These are phyloP conservation scores for Bathynomus jamesi DNA, from an alignment of 1,140 invertebrate genomes.

Conservation along the genomic window DNA sequence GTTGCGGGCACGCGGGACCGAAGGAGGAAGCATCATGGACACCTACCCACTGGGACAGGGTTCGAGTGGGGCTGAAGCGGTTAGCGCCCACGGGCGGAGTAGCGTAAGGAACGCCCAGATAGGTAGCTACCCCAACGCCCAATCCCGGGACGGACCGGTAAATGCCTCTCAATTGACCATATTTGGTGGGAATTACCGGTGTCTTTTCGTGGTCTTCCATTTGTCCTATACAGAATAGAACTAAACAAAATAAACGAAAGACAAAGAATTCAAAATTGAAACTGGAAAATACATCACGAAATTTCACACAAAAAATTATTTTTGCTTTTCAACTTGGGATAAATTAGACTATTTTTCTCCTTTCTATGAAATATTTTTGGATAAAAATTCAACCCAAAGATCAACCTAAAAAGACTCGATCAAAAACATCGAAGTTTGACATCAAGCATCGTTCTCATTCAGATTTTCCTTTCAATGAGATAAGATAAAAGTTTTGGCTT, in stretches of 20 bases:
- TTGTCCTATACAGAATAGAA: neutral
- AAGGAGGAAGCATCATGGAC: constrained; percentile 63
- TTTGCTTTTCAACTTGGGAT: too few relatives aligned
- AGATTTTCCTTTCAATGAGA: too few relatives aligned
- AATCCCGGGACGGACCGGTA: constrained; percentile 4
- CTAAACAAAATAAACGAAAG: neutral
- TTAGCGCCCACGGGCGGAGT: constrained; percentile 61
- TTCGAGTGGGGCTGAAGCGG: constrained; percentile 51
- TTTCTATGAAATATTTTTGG: too few relatives aligned
- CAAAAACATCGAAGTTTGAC: too few relatives aligned
- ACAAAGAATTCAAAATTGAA: too few relatives aligned
- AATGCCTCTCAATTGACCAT: constrained; percentile 12
- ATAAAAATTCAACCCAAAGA: too few relatives aligned
- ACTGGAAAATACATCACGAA: too few relatives aligned
- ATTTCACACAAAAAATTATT: too few relatives aligned
- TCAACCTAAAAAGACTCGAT: too few relatives aligned
- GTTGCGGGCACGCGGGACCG: constrained; percentile 70
- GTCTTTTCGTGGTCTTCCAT: neutral
- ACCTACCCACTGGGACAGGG: constrained; percentile 53
- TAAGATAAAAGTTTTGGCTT: too few relatives aligned
- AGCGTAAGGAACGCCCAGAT: constrained; percentile 68
- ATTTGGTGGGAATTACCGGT: constrained; percentile 11
- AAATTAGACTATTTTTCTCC: too few relatives aligned
- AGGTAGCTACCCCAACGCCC: constrained; percentile 30
- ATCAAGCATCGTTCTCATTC: too few relatives aligned